phyloP scores from a whole-genome alignment of 1,140 invertebrate genomes.

The Sminthurinus signatus region DNA sequence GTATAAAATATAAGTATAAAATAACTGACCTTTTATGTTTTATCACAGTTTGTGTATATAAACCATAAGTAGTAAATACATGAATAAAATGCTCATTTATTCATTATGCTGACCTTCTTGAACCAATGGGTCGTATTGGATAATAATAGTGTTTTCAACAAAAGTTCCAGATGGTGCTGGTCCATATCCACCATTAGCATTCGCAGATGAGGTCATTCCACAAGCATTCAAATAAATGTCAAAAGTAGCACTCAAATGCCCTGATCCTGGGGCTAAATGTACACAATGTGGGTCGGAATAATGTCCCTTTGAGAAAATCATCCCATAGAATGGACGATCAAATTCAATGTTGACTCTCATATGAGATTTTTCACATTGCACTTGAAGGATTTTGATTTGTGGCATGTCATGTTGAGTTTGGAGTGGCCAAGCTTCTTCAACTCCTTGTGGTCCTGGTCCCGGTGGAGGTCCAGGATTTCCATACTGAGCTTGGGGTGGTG shows the following conservation, averaged over 20 bases:
- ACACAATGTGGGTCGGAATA: conserved; percentile 87
- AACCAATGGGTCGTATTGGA: conserved; percentile 90
- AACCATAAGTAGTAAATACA: no score
- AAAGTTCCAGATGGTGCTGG: conserved; percentile 82
- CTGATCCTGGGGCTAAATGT: conserved; percentile 79
- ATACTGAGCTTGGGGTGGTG: conserved; percentile 54
- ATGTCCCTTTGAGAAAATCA: conserved; percentile 72
- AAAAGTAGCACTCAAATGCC: conserved; percentile 80
- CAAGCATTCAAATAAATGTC: conserved; percentile 87
- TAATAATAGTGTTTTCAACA: conserved; percentile 90
- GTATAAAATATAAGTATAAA: no score
- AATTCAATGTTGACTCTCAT: conserved; percentile 93
- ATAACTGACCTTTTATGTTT: no score
- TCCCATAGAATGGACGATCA: conserved; percentile 88
- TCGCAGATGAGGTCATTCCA: conserved; percentile 80
- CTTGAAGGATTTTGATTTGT: conserved; percentile 83
- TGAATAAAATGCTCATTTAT: no score
- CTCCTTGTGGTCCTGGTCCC: conserved; percentile 43
- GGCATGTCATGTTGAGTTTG: conserved; percentile 67
- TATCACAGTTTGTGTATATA: no score
- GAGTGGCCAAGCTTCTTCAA: conserved; percentile 74
- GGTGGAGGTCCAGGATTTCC: conserved; percentile 47
- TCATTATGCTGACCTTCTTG: no score
- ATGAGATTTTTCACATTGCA: conserved; percentile 90
- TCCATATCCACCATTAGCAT: conserved; percentile 59